Conservation (phyloP, 2,797 vertebrate genomes). For the Zalophus californianus region DNA sequence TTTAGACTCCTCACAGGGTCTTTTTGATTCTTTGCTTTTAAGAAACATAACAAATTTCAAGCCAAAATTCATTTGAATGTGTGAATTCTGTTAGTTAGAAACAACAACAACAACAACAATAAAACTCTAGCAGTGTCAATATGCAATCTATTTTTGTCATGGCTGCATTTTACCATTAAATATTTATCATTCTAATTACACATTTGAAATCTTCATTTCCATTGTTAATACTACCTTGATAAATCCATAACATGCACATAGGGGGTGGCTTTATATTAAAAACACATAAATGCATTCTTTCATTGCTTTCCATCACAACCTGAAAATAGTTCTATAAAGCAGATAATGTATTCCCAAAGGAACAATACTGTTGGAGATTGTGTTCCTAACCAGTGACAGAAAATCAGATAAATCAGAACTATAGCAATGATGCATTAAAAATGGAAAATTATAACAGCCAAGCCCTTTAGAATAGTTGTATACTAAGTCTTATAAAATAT, state of each 20-base stretch:
- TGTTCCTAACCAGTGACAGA: background rate
- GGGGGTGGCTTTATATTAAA: slow-evolving; percentile 7
- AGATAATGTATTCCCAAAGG: slow-evolving; percentile 54
- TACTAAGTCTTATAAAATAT: background rate
- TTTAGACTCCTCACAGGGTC: background rate
- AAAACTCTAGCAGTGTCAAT: background rate
- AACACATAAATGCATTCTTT: slow-evolving; percentile 10
- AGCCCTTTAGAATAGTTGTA: background rate
- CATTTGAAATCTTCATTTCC: slow-evolving; percentile 16
- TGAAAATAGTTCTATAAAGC: slow-evolving; percentile 39
- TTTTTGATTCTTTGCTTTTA: slow-evolving; percentile 45
- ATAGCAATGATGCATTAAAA: slow-evolving; percentile 6
- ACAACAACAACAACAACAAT: background rate
- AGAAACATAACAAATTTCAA: slow-evolving; percentile 16
- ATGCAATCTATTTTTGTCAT: background rate
- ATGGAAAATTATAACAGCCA: background rate
- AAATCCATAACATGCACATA: background rate
- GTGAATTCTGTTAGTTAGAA: slow-evolving; percentile 38
- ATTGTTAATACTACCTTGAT: background rate
- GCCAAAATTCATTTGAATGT: slow-evolving; percentile 26
- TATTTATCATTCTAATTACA: slow-evolving; percentile 47
- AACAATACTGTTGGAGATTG: background rate
- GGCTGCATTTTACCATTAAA: background rate
- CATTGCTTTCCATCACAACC: background rate
- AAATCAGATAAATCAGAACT: slow-evolving; percentile 37